Evolutionary conservation across 53 echinoderm and acorn worm species (phyloP).

Genomic region (Antedon mediterranea): DNA sequence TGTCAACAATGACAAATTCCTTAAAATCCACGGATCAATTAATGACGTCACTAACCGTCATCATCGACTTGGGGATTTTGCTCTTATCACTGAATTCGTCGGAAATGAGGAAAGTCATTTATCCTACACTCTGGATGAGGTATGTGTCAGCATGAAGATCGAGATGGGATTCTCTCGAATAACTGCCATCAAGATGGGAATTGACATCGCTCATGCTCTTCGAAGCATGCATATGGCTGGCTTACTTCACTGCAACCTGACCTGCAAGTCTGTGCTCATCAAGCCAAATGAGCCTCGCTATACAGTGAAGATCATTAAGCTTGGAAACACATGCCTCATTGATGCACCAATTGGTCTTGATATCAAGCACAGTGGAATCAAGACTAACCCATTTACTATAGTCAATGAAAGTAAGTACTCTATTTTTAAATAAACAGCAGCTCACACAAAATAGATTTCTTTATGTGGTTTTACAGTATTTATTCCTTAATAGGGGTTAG

Average conservation of each 20-base stretch:
- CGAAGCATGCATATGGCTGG: not conserved
- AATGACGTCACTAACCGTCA: not conserved
- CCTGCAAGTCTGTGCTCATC: not conserved
- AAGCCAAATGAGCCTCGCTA: not conserved
- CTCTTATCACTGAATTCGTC: not conserved
- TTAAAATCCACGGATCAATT: not conserved
- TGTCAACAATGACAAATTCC: not conserved
- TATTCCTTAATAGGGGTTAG: no score
- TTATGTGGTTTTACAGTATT: no score
- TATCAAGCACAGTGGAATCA: not conserved
- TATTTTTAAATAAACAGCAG: not conserved
- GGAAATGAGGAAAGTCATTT: not conserved
- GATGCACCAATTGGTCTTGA: not conserved
- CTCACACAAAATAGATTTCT: no score
- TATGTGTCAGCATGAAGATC: not conserved
- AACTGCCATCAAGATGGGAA: not conserved
- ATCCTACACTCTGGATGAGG: not conserved
- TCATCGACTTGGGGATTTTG: not conserved
- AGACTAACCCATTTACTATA: not conserved
- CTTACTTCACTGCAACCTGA: not conserved
- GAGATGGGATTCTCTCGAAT: not conserved
- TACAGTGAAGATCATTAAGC: not conserved
- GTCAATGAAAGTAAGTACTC: not conserved
- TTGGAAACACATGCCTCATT: not conserved
- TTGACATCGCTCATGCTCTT: not conserved